These are phyloP conservation scores for Pherbina coryleti DNA, from an alignment of 2,888 invertebrate species.

Conservation along the genomic window DNA sequence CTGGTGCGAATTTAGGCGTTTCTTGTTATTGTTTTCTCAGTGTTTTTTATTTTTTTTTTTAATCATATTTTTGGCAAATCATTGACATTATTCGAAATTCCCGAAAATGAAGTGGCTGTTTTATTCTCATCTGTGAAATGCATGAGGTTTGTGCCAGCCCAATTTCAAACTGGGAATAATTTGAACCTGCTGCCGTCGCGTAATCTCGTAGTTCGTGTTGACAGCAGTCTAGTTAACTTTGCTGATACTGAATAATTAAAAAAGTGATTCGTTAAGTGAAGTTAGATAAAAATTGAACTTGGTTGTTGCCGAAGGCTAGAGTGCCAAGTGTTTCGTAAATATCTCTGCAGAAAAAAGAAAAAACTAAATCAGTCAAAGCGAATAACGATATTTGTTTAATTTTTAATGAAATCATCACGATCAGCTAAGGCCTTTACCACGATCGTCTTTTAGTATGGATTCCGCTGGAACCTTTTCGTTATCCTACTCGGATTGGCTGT, in stretches of 20 bases:
- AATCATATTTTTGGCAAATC: not conserved
- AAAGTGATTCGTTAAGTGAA: no score
- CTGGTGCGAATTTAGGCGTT: not conserved
- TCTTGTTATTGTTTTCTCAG: not conserved
- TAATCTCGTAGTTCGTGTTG: no score
- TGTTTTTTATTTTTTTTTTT: not conserved
- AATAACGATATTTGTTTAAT: not conserved
- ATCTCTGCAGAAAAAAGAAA: not conserved
- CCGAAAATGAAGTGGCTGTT: not conserved
- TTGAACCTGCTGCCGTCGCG: no score
- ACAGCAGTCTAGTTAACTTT: no score
- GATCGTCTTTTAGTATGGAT: constrained; percentile 61
- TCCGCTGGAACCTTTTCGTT: constrained; percentile 67
- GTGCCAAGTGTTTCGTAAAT: not conserved
- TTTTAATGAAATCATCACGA: not conserved
- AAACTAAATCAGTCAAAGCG: no score
- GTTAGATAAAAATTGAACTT: no score
- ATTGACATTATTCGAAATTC: not conserved
- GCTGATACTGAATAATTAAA: no score
- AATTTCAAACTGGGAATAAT: no score
- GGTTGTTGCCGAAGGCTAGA: not conserved
- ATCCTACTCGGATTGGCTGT: constrained; percentile 69
- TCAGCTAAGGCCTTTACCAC: not conserved
- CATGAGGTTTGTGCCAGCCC: no score
- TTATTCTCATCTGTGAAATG: not conserved